Evolutionary conservation across 2,888 invertebrate species (phyloP).

Genomic region (Cepaea hortensis): DNA sequence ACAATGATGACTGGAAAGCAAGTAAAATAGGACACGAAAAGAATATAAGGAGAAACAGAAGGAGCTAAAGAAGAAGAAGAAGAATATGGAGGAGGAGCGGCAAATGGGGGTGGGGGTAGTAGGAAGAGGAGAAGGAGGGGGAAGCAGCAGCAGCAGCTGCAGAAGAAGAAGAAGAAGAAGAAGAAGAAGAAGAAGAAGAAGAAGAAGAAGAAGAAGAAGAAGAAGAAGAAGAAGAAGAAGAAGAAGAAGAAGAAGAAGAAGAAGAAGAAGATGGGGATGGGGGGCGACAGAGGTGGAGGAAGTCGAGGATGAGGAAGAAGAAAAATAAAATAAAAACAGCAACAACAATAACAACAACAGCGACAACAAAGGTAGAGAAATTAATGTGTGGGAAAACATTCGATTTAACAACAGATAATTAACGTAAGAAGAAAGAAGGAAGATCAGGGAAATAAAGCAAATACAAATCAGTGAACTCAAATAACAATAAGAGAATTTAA

Average conservation of each 20-base stretch:
- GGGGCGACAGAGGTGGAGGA: not conserved
- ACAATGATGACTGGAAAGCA: not conserved
- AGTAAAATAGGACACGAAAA: not conserved
- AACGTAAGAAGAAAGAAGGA: too few relatives aligned
- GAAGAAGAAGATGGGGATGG: constrained; percentile 4
- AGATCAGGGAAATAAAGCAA: too few relatives aligned
- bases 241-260: constrained; percentile 2
- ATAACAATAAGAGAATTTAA: too few relatives aligned
- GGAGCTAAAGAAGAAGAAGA: not conserved
- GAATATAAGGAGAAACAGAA: not conserved
- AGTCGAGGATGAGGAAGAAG: not conserved
- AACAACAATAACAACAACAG: too few relatives aligned
- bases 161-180: not conserved
- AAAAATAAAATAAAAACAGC: too few relatives aligned
- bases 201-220: not conserved
- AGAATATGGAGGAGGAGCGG: not conserved
- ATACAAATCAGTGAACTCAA: too few relatives aligned
- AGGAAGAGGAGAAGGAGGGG: not conserved
- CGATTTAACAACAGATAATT: too few relatives aligned
- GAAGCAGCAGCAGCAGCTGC: not conserved
- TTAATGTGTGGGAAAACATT: too few relatives aligned
- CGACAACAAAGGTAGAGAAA: too few relatives aligned
- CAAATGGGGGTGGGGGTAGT: not conserved
- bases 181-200: constrained; percentile 12
- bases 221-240: not conserved